These are phyloP conservation scores for Paraescarpia echinospica DNA, from an alignment of 1,140 invertebrate species.

Conservation along the genomic window DNA sequence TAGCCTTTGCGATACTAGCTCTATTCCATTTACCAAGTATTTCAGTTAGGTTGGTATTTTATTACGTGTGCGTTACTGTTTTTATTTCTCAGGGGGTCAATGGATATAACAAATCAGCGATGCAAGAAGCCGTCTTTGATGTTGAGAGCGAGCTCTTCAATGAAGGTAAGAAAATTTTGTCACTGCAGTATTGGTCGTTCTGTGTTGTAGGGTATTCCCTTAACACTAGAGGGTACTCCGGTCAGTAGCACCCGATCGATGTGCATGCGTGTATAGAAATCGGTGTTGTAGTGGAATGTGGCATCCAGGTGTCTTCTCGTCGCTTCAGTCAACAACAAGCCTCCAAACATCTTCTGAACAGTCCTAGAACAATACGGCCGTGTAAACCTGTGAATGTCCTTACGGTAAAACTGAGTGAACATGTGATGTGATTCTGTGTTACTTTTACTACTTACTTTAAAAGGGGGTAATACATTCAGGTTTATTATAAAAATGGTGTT, in stretches of 20 bases:
- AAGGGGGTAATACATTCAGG: too few species aligned
- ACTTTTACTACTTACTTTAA: too few species aligned
- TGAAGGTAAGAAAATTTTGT: conserved; percentile 36
- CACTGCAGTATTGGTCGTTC: background rate
- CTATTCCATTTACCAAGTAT: background rate
- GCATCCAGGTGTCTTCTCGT: background rate
- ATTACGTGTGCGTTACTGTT: background rate
- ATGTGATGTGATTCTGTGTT: too few species aligned
- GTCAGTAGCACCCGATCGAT: background rate
- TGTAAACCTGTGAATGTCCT: too few species aligned
- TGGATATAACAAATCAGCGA: conserved; percentile 40
- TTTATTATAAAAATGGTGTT: too few species aligned
- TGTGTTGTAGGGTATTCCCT: background rate
- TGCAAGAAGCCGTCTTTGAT: conserved; percentile 45
- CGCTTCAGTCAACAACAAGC: background rate
- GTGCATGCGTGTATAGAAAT: background rate
- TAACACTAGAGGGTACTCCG: background rate
- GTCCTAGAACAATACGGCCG: background rate
- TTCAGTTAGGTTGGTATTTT: background rate
- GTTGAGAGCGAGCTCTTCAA: conserved; percentile 44
- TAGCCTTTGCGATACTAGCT: background rate
- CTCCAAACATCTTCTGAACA: background rate
- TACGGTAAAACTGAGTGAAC: too few species aligned
- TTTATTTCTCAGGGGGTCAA: conserved; percentile 38
- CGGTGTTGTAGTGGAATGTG: background rate